Percentiles rank a stretch among this genome's conserved stretches.
Evolutionary conservation across 2,113 vertebrate genomes (phyloP).

Genomic region (Meles meles): DNA sequence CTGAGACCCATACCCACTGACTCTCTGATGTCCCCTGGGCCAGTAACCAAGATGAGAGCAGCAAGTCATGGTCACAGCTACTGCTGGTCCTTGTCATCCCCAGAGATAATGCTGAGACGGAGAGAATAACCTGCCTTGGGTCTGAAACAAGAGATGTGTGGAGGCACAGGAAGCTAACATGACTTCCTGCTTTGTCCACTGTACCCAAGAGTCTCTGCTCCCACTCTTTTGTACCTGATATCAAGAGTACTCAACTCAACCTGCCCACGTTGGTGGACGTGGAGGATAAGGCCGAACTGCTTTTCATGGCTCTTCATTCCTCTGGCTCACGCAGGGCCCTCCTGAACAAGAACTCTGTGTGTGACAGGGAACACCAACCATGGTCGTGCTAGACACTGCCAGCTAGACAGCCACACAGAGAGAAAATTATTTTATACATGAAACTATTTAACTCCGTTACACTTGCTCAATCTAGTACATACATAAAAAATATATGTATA

Average conservation of each 20-base stretch:
- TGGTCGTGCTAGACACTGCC: not conserved
- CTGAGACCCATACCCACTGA: not conserved
- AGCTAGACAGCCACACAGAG: not conserved
- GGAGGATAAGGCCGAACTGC: not conserved
- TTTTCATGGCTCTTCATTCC: not conserved
- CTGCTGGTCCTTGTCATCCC: too few relatives aligned
- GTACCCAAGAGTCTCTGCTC: not conserved
- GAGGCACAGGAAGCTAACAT: not conserved
- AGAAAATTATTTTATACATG: not conserved
- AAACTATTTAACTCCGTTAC: not conserved
- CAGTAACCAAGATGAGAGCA: not conserved
- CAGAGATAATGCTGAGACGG: not conserved
- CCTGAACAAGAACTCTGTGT: not conserved
- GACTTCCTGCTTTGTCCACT: not conserved
- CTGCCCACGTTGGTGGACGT: too few relatives aligned
- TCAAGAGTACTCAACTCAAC: not conserved
- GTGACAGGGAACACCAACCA: not conserved
- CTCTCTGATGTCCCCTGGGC: not conserved
- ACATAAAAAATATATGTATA: too few relatives aligned
- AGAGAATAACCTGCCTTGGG: not conserved
- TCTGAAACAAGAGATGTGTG: not conserved
- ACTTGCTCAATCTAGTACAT: not conserved
- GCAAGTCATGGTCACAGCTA: not conserved
- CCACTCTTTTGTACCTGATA: not conserved
- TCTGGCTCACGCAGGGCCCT: not conserved